phyloP scores from a whole-genome alignment of 2,113 vertebrate species.

The Vidua chalybeata region DNA sequence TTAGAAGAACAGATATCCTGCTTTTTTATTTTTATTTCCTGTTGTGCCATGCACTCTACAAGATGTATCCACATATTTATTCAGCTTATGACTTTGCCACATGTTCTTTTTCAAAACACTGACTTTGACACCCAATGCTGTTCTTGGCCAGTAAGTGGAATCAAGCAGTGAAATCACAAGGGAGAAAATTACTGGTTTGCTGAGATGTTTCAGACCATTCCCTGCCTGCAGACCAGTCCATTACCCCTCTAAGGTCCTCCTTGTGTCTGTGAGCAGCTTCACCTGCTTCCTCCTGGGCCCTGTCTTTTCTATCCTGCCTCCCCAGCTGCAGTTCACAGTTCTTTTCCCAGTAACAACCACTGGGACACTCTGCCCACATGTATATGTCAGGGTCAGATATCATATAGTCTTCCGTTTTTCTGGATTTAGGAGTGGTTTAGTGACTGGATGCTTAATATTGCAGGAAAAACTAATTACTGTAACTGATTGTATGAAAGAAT shows the following conservation, averaged over 20 bases:
- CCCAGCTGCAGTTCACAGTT: not conserved
- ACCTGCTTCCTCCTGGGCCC: not conserved
- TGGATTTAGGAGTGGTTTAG: not conserved
- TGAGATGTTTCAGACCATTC: not conserved
- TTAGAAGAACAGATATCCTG: not conserved
- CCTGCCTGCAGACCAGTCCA: not conserved
- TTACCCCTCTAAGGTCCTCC: not conserved
- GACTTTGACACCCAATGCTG: not conserved
- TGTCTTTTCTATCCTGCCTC: not conserved
- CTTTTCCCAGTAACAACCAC: not conserved
- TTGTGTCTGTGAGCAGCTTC: not conserved
- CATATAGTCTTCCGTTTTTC: not conserved
- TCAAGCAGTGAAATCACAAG: not conserved
- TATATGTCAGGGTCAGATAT: not conserved
- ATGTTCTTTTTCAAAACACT: not conserved
- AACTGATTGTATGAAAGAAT: not conserved
- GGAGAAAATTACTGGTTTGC: not conserved
- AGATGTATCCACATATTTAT: not conserved
- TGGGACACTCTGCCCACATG: fast-evolving
- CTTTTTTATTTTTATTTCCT: not conserved
- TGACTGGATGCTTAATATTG: not conserved
- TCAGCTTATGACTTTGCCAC: not conserved
- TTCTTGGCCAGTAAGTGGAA: not conserved
- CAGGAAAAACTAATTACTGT: not conserved
- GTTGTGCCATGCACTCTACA: not conserved